Base-by-base conservation (phyloP, 2,888 invertebrate genomes). In the Thymelicus lineola region DNA sequence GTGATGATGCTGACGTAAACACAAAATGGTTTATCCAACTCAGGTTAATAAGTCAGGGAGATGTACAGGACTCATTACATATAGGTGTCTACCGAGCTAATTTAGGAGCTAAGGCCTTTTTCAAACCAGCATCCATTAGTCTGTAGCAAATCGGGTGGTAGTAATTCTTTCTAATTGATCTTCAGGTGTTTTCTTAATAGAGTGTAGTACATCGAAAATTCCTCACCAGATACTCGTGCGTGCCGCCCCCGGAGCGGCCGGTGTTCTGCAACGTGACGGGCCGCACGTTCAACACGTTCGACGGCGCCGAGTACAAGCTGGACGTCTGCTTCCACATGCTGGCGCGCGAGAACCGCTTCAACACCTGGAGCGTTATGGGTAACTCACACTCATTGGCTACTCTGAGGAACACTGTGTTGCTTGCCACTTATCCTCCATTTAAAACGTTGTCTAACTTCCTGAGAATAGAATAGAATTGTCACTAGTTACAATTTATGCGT, bases 281-380 rank as follows among this genome's bases (percentile, higher is more conserved):
- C 0, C 95, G 96, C 66, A 96, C 96, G 0, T 96, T 98, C 82
- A 96, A 94, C 75, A 97, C 97, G 0, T 98, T 98, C 80, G 98
- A 98, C 83, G 95, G 96, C 15, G 93, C 95, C 0, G 96, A 97
- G 80, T 97, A 96, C 83, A 97, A 97, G 77, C 97, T 96, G 77
- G 97, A 97, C 76, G 95, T 97, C 15, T 98, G 98, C 86, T 96
- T 96, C 89, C 97, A 98, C 84, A 95, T 97, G 58, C 87, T 97
- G 53, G 97, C 96, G 0, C 91, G 96, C 70, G 97, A 97, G 84
- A 93, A 96, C 76, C 87, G 94, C 10, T 89, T 94, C 72, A 94
- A 95, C 59, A 93, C 95, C 48, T 98, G 97, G 97, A 95, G 94
- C 61, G 94, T 97, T 60, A 94, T 95, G 62, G 87, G 97, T 97